Base-by-base conservation (phyloP, 2,888 invertebrate genomes). In the Thumatha senex region DNA sequence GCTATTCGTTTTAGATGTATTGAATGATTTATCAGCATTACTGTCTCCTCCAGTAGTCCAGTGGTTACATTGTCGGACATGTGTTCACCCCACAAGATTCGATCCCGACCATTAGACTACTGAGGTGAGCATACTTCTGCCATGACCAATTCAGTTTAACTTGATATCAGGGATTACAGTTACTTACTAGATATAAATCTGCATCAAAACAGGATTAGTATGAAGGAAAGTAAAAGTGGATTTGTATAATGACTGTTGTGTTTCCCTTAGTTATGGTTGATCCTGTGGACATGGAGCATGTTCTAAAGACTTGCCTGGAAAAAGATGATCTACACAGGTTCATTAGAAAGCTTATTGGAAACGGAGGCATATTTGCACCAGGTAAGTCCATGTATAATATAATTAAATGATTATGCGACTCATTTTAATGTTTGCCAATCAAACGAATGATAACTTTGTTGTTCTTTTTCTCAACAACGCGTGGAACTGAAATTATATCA, bases 291-390 rank as follows among this genome's bases (percentile, higher is more conserved):
- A 51, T 82, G 30, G 89, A 89, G 63, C 56, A 82, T 58, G 68
- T 90, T 14, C 50, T 89, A 53, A 91, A 86, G 67, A 78, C 80
- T 0, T 88, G 86, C 40, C 30, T 91, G 56, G 87, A 89, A 61
- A 91, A 87, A 54, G 88, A 87, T 18, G 82, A 86, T 36, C 70
- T 86, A 0, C 86, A 88, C 51, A 72, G 83, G 31, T 87, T 86
- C 46, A 61, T 86, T 0, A 71, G 74, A 39, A 78, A 72, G 24
- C 0, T 85, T 12, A 70, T 77, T 15, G 89, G 89, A 1, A 65
- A 77, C 39, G 87, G 88, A 15, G 81, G 80, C 4, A 82, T 87
- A 56, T 86, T 85, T 55, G 85, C 86, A 40, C 82, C 86, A 74
- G 86, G 86, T 86, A 67, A 47, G 46, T 47, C n/a, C n/a, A n/a